These are phyloP conservation scores for Penaeus chinensis DNA, from an alignment of 1,140 invertebrate species.

Conservation along the genomic window DNA sequence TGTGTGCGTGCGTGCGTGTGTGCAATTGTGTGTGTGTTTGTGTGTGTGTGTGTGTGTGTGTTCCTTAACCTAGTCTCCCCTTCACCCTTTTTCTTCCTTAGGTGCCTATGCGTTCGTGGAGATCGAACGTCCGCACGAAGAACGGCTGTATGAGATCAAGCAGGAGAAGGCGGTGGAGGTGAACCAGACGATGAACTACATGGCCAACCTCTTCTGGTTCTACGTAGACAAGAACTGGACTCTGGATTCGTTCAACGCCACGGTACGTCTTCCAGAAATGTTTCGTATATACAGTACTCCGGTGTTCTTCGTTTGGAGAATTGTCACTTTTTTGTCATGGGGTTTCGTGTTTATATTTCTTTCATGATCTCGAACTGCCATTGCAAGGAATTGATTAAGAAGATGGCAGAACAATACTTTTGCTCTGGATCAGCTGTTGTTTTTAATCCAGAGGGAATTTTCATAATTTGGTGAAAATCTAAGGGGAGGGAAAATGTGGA, in stretches of 20 bases:
- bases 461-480: too few relatives aligned
- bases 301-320: background rate
- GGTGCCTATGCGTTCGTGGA: slow-evolving; percentile 64
- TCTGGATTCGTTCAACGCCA: slow-evolving; percentile 40
- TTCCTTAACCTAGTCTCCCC: background rate
- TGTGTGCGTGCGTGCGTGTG: too few relatives aligned
- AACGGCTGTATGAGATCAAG: slow-evolving; percentile 49
- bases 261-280: slow-evolving; percentile 23
- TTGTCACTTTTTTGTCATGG: background rate
- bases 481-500: too few relatives aligned
- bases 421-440: too few relatives aligned
- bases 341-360: background rate
- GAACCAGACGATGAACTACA: slow-evolving; percentile 64
- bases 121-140: slow-evolving; percentile 57
- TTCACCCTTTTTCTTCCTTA: background rate
- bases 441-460: too few relatives aligned
- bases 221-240: slow-evolving; percentile 58
- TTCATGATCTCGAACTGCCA: background rate
- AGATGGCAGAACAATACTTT: background rate
- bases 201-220: slow-evolving; percentile 64
- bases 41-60: too few relatives aligned
- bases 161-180: slow-evolving; percentile 54
- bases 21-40: too few relatives aligned
- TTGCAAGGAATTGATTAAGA: background rate
- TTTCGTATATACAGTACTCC: background rate